Base-by-base conservation (phyloP, 2,113 vertebrate species). In the Rostratula benghalensis region DNA sequence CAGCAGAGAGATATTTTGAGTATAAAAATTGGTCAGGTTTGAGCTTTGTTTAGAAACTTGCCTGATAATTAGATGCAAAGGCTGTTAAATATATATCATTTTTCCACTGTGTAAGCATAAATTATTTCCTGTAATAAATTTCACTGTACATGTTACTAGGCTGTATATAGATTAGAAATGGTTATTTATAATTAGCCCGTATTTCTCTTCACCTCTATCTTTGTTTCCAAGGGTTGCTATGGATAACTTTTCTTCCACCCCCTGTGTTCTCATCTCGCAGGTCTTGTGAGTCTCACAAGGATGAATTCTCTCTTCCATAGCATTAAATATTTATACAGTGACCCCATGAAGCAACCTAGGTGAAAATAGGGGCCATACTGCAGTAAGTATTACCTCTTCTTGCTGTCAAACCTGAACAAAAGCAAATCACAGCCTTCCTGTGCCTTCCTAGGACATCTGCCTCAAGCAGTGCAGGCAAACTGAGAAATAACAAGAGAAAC, bases 221-320 rank as follows among this genome's bases (percentile, higher is more conserved):
- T 94, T 96, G 77, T 95, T 95, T 90, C 93, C 85, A 83, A 96
- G 82, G 57, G 95, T 90, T 95, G 94, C 94, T 89, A 91, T 86
- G 80, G 80, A 87, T 63, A 88, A 95, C 78, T 73, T 45, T 77
- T 93, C 78, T 93, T 93, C 81, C 50, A 85, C 45, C 92, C 94
- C 63, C 43, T 37, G 25, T 50, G 67, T 67, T 80, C 89, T 89
- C 80, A 80, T 91, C 95, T 88, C 90, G 63, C 37, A 83, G 70
- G 90, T 93, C 81, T 73, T 95, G 31, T 82, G 89, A 85, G 53
- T 21, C 70, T 76, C 67, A 53, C 9, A 76, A 85, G 59, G 74
- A 83, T 87, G 46, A 93, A 88, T 67, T 21, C 10, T 53, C 59
- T 74, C 46, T 74, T 85, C 63, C 22, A 50, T 41, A 37, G 45